Percentiles rank a stretch among this genome's conserved stretches.
These are phyloP conservation scores for Molossus molossus DNA, from an alignment of 2,797 vertebrate species.

Conservation along the genomic window DNA sequence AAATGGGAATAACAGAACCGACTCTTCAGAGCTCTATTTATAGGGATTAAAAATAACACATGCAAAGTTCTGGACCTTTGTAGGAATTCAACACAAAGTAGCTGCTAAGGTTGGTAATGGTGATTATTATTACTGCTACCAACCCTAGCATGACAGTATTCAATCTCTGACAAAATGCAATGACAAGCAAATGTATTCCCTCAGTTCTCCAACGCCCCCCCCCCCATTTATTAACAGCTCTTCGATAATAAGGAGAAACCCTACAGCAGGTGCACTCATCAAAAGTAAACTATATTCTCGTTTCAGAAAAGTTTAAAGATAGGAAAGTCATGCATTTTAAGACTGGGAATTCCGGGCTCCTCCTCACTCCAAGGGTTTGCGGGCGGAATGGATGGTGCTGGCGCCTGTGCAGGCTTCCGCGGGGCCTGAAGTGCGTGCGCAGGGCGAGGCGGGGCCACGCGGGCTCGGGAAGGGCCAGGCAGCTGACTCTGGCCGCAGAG, in stretches of 20 bases:
- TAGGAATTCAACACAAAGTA: neutral
- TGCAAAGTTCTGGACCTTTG: neutral
- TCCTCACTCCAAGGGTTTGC: neutral
- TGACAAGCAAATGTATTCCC: neutral
- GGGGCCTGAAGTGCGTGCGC: neutral
- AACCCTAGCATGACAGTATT: neutral
- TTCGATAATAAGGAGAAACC: neutral
- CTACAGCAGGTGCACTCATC: neutral
- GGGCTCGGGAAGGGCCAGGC: neutral
- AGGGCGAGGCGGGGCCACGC: accelerated
- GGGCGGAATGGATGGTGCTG: neutral
- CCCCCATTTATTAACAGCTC: neutral
- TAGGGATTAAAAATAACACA: neutral
- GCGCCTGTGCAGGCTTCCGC: no score
- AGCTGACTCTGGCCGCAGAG: neutral
- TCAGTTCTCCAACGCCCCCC: neutral
- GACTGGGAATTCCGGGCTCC: neutral
- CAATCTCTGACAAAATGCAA: neutral
- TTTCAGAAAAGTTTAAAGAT: conserved; percentile 26
- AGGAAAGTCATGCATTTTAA: neutral
- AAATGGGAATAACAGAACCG: neutral
- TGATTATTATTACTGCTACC: neutral
- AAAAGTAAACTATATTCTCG: neutral
- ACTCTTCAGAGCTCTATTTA: neutral
- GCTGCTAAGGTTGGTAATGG: neutral